These are phyloP conservation scores for Argentina silus DNA, from an alignment of 2,797 vertebrate genomes.

Conservation along the genomic window DNA sequence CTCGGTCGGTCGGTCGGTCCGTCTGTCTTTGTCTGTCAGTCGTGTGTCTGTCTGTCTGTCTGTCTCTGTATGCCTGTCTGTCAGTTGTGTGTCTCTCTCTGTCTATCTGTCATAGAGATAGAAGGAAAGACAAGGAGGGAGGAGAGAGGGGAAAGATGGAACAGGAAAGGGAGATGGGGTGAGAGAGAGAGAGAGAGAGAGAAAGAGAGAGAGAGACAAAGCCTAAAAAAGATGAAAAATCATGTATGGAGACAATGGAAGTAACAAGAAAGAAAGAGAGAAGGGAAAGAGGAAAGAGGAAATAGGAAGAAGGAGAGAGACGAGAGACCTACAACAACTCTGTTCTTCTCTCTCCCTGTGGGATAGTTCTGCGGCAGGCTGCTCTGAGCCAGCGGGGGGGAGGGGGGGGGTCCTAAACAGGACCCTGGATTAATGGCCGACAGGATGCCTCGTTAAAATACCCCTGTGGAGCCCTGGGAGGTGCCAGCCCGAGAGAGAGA, in stretches of 20 bases:
- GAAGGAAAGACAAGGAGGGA: neutral
- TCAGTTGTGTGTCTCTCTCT: neutral
- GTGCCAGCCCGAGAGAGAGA: neutral
- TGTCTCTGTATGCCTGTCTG: constrained; percentile 1
- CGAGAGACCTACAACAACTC: too few relatives aligned
- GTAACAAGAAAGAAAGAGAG: neutral
- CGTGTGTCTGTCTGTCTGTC: neutral
- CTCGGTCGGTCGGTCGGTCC: too few relatives aligned
- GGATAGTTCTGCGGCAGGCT: neutral
- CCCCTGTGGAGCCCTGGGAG: too few relatives aligned
- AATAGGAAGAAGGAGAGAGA: too few relatives aligned
- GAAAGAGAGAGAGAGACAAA: neutral
- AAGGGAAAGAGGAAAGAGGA: neutral
- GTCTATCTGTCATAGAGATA: neutral
- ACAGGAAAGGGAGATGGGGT: too few relatives aligned
- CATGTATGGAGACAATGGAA: too few relatives aligned
- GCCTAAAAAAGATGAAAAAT: too few relatives aligned
- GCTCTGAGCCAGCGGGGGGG: constrained; percentile 25
- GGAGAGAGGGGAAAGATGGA: neutral
- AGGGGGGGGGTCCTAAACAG: too few relatives aligned
- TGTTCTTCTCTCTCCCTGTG: neutral
- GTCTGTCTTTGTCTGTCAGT: neutral
- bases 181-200: neutral
- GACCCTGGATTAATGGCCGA: constrained; percentile 33
- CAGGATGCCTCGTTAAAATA: constrained; percentile 64